Evolutionary conservation across 2,113 vertebrate genomes (phyloP), one percentile per base, ranked within the genome.

Genomic region (Notothenia coriiceps): DNA sequence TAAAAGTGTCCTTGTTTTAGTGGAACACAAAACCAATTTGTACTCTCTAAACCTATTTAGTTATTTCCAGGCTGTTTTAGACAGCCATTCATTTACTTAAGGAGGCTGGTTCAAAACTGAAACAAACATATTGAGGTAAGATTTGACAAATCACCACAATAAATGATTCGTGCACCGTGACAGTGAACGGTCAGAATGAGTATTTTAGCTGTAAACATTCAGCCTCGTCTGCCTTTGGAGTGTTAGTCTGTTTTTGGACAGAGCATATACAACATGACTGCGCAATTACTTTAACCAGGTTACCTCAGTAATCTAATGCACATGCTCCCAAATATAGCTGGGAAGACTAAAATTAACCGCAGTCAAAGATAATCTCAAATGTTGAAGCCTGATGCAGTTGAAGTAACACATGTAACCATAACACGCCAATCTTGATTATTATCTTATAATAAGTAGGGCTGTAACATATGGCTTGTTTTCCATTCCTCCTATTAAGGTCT

Each of bases 241-340:
- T 64, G 74, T 82, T 17, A 2, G 25, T 51, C 54, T 70, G 22
- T 12, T 18, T 40, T 60, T 18, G 51, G 51, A 50, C 20, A 54
- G 49, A 71, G 80, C 13, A 80, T 80, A 85, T 64, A 82, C 65
- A 65, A 88, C 75, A 86, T 82, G 84, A 72, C 82, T 63, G 62
- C 33, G 11, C 73, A 90, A 91, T 86, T 86, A 86, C 86, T 71
- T 80, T 90, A 91, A 92, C 80, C 66, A 60, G 51, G 80, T 93
- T 89, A 88, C 65, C 46, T 62, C 82, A 57, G 80, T 84, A 90
- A 92, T 87, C 79, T 29, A 88, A 84, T 74, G 80, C 88, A 88
- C 88, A 92, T 90, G 90, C 55, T 89, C 79, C 63, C 69, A 75
- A 85, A 87, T 75, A 84, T 60, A 72, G 40, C 35, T 40, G 35